Conservation (phyloP, 2,797 vertebrate genomes). For the Halcyon chelicuti region DNA sequence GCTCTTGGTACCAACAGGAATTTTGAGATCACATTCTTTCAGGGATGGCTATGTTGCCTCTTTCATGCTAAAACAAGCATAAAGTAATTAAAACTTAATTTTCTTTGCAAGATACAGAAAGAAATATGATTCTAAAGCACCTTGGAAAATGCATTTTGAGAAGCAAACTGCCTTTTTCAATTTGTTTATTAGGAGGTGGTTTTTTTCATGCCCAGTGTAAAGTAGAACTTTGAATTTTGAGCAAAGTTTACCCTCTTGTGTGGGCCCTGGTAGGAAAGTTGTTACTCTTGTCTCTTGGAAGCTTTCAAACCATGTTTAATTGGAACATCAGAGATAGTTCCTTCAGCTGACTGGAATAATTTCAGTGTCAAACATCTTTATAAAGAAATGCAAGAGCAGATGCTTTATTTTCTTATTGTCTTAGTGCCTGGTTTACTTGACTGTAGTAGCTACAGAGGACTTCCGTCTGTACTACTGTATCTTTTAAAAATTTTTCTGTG, state of each 20-base stretch:
- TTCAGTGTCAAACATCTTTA: neutral
- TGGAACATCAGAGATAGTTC: neutral
- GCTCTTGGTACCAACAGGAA: neutral
- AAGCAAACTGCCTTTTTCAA: neutral
- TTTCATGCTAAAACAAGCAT: neutral
- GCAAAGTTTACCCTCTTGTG: neutral
- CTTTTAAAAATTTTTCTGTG: neutral
- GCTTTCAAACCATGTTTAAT: neutral
- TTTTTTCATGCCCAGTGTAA: neutral
- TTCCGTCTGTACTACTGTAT: neutral
- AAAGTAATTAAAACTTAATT: constrained; percentile 1
- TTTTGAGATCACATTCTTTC: neutral
- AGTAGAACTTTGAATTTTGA: neutral
- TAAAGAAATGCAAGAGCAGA: neutral
- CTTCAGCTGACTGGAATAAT: neutral
- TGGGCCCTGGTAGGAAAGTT: neutral
- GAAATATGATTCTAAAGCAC: neutral
- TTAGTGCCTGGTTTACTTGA: neutral
- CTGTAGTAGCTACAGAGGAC: neutral
- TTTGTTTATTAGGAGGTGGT: neutral
- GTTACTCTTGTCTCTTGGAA: neutral
- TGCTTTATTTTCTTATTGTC: neutral
- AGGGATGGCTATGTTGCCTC: neutral
- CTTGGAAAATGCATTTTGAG: neutral
- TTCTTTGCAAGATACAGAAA: neutral